Conservation (phyloP, 2,797 vertebrate genomes). For the Enoplosus armatus region DNA sequence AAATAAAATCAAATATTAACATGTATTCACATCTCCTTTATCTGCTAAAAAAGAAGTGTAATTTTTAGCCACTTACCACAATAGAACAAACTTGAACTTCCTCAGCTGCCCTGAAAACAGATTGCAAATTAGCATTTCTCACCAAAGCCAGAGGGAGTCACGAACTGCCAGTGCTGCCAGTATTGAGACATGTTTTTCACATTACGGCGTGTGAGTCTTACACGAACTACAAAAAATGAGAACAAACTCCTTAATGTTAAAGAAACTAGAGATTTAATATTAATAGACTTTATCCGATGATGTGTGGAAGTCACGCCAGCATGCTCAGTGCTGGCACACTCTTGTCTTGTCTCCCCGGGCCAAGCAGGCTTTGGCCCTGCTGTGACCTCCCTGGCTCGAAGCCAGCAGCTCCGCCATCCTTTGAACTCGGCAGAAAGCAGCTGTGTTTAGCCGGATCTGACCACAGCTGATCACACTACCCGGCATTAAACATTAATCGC, state of each 20-base stretch:
- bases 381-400: slow-evolving; percentile 52
- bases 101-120: slow-evolving; percentile 47
- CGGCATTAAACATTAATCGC: slow-evolving; percentile 36
- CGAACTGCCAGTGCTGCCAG: slow-evolving; percentile 2
- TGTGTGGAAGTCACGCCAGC: slow-evolving; percentile 60
- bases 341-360: slow-evolving; percentile 11
- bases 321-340: slow-evolving; percentile 39
- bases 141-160: slow-evolving; percentile 45
- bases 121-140: slow-evolving; percentile 57
- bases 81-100: slow-evolving; percentile 3
- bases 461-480: slow-evolving; percentile 42
- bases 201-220: slow-evolving; percentile 25
- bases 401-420: slow-evolving; percentile 42
- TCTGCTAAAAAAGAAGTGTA: background rate
- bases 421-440: slow-evolving; percentile 50
- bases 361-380: slow-evolving; percentile 8
- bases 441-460: slow-evolving; percentile 37
- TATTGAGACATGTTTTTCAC: slow-evolving; percentile 29
- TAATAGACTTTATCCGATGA: slow-evolving; percentile 55
- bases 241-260: slow-evolving; percentile 41
- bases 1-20: background rate
- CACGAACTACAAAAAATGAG: slow-evolving; percentile 27
- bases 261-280: slow-evolving; percentile 62
- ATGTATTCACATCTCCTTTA: background rate
- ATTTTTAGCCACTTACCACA: slow-evolving; percentile 10